Percentiles rank a stretch among this genome's conserved stretches.
phyloP scores from a whole-genome alignment of 2,888 invertebrate species.

The Apotomis turbidana region DNA sequence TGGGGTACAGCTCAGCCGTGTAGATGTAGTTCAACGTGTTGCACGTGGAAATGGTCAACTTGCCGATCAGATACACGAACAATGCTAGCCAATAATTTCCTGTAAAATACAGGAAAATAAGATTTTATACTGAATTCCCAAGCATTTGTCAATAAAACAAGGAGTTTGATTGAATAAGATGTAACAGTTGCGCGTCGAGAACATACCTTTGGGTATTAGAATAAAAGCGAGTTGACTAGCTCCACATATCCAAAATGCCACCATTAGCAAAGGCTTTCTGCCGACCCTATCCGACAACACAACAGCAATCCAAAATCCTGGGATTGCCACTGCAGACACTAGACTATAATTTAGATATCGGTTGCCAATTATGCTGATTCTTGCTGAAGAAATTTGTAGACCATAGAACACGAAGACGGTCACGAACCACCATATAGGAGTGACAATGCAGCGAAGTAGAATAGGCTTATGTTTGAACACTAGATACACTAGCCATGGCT shows the following conservation, averaged over 20 bases:
- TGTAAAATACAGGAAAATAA: neutral
- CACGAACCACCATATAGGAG: neutral
- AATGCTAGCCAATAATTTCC: slow-evolving; percentile 46
- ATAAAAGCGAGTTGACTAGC: slow-evolving; percentile 5
- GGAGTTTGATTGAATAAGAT: no score
- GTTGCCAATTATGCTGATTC: neutral
- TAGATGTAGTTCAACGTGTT: slow-evolving; percentile 83
- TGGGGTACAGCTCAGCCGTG: slow-evolving; percentile 85
- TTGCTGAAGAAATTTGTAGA: neutral
- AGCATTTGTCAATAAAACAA: no score
- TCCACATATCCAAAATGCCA: slow-evolving; percentile 7
- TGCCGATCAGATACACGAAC: slow-evolving; percentile 79
- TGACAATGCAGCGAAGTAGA: neutral
- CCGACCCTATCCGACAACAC: slow-evolving; percentile 1
- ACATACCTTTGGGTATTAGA: neutral
- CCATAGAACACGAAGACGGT: neutral
- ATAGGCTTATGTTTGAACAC: neutral
- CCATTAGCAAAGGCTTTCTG: neutral
- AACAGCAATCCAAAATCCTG: neutral
- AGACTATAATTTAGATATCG: neutral
- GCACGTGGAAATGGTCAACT: slow-evolving; percentile 80
- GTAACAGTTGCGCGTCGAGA: neutral
- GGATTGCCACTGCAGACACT: neutral
- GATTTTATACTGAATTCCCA: neutral
- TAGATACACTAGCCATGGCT: neutral